Percentiles rank a stretch among this genome's conserved stretches.
Evolutionary conservation across 2,888 invertebrate species (phyloP).

Genomic region (Prosapia bicincta): DNA sequence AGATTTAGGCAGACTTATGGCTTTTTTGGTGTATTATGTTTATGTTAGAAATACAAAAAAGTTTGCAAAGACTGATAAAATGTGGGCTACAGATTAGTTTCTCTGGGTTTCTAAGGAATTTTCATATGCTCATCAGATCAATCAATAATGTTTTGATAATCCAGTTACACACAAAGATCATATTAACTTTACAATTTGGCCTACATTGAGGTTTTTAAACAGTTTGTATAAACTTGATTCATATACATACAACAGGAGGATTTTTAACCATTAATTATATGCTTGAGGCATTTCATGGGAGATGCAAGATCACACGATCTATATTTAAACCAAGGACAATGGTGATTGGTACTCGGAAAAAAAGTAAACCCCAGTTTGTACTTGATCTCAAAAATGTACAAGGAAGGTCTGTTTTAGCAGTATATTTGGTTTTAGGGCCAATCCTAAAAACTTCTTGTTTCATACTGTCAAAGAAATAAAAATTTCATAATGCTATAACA

Average conservation of each 20-base stretch:
- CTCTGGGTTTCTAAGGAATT: background rate
- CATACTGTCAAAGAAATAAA: no score
- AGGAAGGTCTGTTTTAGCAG: background rate
- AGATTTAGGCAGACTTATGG: constrained; percentile 32
- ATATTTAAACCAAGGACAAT: constrained; percentile 28
- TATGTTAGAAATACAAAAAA: constrained; percentile 21
- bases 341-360: background rate
- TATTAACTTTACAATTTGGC: constrained; percentile 36
- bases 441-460: background rate
- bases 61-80: constrained; percentile 20
- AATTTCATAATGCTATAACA: constrained; percentile 1
- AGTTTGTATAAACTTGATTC: constrained; percentile 40
- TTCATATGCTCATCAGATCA: background rate
- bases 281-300: constrained; percentile 29
- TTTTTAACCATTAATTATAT: constrained; percentile 38
- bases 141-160: constrained; percentile 4
- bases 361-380: constrained; percentile 2
- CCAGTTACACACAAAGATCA: constrained; percentile 34
- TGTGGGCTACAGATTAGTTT: background rate
- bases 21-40: constrained; percentile 34
- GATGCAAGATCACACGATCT: constrained; percentile 38
- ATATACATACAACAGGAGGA: constrained; percentile 31
- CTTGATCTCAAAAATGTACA: background rate
- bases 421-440: no score
- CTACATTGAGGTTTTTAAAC: constrained; percentile 35